Base-by-base conservation (phyloP, 1,140 invertebrate genomes). In the Lepidurus couesii region DNA sequence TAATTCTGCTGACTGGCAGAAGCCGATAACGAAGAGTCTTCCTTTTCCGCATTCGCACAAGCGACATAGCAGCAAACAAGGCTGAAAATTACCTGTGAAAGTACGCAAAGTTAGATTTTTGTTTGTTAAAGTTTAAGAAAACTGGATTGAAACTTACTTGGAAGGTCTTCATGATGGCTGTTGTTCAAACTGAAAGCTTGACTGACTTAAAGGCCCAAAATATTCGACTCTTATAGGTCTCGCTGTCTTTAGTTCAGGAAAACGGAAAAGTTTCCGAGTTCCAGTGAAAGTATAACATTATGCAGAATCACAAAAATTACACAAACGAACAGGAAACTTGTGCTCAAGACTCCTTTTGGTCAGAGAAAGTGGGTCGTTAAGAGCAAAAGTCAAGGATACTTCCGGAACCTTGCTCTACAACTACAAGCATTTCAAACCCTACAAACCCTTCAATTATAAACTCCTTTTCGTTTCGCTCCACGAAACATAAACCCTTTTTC, bases 351-450 rank as follows among this genome's bases (percentile, higher is more conserved):
- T 13, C 16, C n/a, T 65, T 65, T 65, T 13, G 53, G 16, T 21
- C 53, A 65, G 53, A 21, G 53, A 65, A 65, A 65, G 53, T 65
- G 53, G 53, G 53, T 65, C 53, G 13, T 16, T 34, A 65, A 65
- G 53, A 65, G 53, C 53, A 65, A 65, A 65, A 65, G 53, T 65
- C 53, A 65, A 65, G 53, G 53, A 65, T 65, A 65, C 53, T 65
- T 65, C 53, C 16, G 53, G 53, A 13, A 65, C n/a, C 53, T 65
- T 65, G 13, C 53, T 65, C 45, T n/a, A 21, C 53, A 9, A 65
- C 45, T n/a, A 21, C 53, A 9, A 65, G 13, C 47, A 65, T 13
- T 65, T 21, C 16, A 65, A n/a, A 7, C 21, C 53, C 53, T 65
- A 21, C 53, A 21, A 21, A n/a, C 16, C 21, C 16, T 9, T 21